Base-by-base conservation (phyloP, 1,140 invertebrate genomes). In the Cataglyphis hispanica region DNA sequence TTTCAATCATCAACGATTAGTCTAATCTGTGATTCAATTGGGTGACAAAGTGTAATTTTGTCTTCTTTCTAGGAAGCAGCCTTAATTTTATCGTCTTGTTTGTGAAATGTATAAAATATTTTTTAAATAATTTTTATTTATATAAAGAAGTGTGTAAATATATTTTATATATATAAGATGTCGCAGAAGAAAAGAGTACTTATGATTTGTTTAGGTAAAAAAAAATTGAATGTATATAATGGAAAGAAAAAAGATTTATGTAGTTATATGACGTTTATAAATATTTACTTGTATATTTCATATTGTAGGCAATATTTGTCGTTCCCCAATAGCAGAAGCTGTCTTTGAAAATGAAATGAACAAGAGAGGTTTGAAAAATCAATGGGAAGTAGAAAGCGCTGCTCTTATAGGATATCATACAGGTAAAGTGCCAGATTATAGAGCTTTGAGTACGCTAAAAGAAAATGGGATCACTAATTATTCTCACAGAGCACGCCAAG, bases 321-420 rank as follows among this genome's bases (percentile, higher is more conserved):
- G 98, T 56, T 99, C 98, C 1, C 98, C 98, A 2, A 99, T 99
- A 86, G 98, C 98, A 25, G 98, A 98, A 94, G 98, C 97, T 34
- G 97, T 99, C 1, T 98, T 99, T 93, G 93, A 95, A 22, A 96
- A 98, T 87, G 93, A 96, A 19, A 94, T 98, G 6, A 96, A 96
- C 86, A 95, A 97, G 87, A 94, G 95, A 80, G 95, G 96, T 37
- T 85, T 96, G 11, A 87, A 93, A 2, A 93, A 96, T 84, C 91
- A 96, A 86, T 98, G 98, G 98, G 94, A 96, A 80, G 97, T 98
- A 13, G 98, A 99, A 91, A 99, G 98, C 95, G 98, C 98, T 4
- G 98, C 97, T 6, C 96, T 98, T 22, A 97, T 97, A 5, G 95
- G 95, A 61, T 99, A 97, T 96, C 98, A 99, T 95, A 96, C 97